Base-by-base conservation (phyloP, 2,888 invertebrate species). In the Dorcus hopei region DNA sequence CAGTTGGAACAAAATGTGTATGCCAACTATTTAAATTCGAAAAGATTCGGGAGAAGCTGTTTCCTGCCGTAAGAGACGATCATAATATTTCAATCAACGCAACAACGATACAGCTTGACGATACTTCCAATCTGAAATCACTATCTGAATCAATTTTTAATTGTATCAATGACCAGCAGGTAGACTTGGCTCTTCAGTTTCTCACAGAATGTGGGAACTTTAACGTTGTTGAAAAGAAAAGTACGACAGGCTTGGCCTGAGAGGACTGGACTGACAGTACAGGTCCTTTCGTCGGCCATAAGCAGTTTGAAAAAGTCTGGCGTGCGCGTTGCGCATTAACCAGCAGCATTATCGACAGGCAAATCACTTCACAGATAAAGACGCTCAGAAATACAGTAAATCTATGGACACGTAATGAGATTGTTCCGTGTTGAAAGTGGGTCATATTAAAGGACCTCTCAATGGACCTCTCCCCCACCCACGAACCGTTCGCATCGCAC, bases 11-110 rank as follows among this genome's bases (percentile, higher is more conserved):
- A 50, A 50, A 53, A 53, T 49, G 26, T 53, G 39, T 49, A 50
- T 53, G 53, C 23, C 45, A 53, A 53, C 19, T 53, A 53, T 53
- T 53, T 53, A 53, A 53, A 53, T 53, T 43, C 53, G 53, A 53
- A 53, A 49, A 53, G 23, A 43, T 50, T 7, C 45, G 43, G 48
- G 48, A 53, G 53, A 53, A 48, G 53, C 9, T 53, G 49, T 53
- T 53, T 53, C 53, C 53, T 53, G 53, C 53, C 45, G n/a, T 53
- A 9, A 53, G 45, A 43, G 53, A 53, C 53, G 4, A 53, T 53
- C 49, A 53, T 7, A 47, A 48, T 50, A 53, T 47, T 53, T 53
- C 19, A 3, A 53, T 53, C 53, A 47, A 53, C 9, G 14, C 53
- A 53, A 49, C 49, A 53, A 43, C 45, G 48, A 53, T 53, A 41